Base-by-base conservation (phyloP, 2,888 invertebrate genomes). In the Aquatica leii region DNA sequence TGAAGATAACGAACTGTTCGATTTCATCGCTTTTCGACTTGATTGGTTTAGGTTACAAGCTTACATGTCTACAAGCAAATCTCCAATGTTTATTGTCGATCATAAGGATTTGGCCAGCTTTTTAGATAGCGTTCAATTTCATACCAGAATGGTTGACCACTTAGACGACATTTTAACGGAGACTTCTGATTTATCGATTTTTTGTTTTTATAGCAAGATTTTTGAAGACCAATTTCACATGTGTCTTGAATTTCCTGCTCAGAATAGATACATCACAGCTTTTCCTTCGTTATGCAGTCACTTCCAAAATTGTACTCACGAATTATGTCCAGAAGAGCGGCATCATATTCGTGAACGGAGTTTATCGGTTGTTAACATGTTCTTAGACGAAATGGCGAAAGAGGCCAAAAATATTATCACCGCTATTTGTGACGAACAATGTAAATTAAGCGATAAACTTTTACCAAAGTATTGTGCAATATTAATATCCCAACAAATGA, bases 1-100 rank as follows among this genome's bases (percentile, higher is more conserved):
- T 46, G 97, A 97, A 82, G 97, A 96, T 40, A 96, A 95, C 82
- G 96, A 96, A 78, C 80, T 95, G 1, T 97, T 98, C 83, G 97
- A 99, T 83, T 97, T 99, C 78, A 88, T 96, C 69, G 95, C 96
- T 20, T 90, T 98, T 73, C 88, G 99, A 21, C 82, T 98, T 63
- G 99, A 99, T 80, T 99, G 99, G 99, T 96, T 96, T 79, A 88
- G 99, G 69, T 84, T 99, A 52, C 98, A 98, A 84, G 94, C 98
- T 0, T 95, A 92, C 77, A 93, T 95, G 77, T 96, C 96, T 62
- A 90, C 94, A 43, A 86, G 88, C 11, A 95, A 94, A 80, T 90
- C 94, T 18, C 86, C 90, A 71, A 80, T 93, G 82, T 86, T 88
- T 80, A 86, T 99, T 49, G 86, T 88, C 8, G 95, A 96, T 73